Evolutionary conservation across 2,113 vertebrate species (phyloP).

Genomic region (Noturus placidus): DNA sequence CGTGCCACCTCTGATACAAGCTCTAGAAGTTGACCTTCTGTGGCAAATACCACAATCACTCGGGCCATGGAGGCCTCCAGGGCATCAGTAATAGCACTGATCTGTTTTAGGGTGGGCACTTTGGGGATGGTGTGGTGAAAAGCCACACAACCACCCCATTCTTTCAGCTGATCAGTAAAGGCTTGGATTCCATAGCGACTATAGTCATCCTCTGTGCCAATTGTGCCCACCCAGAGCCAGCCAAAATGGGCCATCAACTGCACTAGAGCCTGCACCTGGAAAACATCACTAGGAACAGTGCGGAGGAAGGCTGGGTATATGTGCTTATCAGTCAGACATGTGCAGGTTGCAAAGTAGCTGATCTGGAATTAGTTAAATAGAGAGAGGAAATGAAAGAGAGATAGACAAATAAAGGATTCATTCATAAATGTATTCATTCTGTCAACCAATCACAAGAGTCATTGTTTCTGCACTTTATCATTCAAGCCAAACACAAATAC

Average conservation of each 20-base stretch:
- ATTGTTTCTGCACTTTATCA: not conserved
- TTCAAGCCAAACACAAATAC: not conserved
- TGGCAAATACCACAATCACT: slow-evolving; percentile 71
- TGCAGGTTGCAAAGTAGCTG: slow-evolving; percentile 66
- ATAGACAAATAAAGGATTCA: not conserved
- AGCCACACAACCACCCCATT: slow-evolving; percentile 64
- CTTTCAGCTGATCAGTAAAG: slow-evolving; percentile 64
- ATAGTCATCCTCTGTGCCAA: slow-evolving; percentile 75
- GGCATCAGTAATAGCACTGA: slow-evolving; percentile 59
- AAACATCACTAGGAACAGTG: slow-evolving; percentile 63
- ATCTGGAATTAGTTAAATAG: slow-evolving; percentile 48
- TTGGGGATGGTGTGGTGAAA: slow-evolving; percentile 67
- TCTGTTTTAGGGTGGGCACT: slow-evolving; percentile 53
- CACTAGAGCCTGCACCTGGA: slow-evolving; percentile 62
- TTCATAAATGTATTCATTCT: not conserved
- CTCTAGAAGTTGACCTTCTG: slow-evolving; percentile 67
- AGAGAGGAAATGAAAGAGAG: not conserved
- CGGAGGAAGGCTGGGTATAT: slow-evolving; percentile 64
- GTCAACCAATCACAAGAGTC: not conserved
- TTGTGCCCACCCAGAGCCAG: slow-evolving; percentile 64
- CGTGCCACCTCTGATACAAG: slow-evolving; percentile 63
- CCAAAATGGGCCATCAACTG: slow-evolving; percentile 60
- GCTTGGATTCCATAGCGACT: slow-evolving; percentile 73
- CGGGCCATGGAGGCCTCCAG: slow-evolving; percentile 65
- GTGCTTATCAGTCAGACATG: slow-evolving; percentile 59